Evolutionary conservation across 2,797 vertebrate genomes (phyloP).

Genomic region (Calcarius lapponicus): DNA sequence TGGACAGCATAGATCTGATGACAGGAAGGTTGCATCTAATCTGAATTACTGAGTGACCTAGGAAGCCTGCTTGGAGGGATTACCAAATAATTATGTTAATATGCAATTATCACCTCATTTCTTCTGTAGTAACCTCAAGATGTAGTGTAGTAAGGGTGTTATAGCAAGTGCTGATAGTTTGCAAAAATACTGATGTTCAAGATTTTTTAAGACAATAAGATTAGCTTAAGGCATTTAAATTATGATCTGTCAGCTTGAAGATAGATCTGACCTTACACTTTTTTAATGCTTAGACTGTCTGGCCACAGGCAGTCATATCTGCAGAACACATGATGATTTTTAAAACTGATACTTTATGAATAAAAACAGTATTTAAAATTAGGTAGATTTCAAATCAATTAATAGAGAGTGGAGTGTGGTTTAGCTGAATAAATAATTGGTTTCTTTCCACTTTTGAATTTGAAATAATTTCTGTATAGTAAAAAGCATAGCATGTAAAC

Average conservation of each 20-base stretch:
- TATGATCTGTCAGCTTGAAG: slow-evolving; percentile 78
- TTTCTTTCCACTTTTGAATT: neutral
- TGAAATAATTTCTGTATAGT: neutral
- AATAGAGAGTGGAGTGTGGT: neutral
- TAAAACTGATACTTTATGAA: slow-evolving; percentile 49
- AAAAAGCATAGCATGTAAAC: neutral
- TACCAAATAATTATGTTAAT: slow-evolving; percentile 93
- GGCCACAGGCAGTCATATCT: slow-evolving; percentile 70
- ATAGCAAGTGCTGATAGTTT: slow-evolving; percentile 87
- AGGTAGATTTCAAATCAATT: neutral
- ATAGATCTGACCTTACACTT: slow-evolving; percentile 77
- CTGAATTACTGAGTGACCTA: slow-evolving; percentile 85
- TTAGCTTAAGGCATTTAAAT: slow-evolving; percentile 76
- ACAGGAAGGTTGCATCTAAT: slow-evolving; percentile 79
- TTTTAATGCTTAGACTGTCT: slow-evolving; percentile 63
- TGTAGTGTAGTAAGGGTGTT: slow-evolving; percentile 88
- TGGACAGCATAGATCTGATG: slow-evolving; percentile 80
- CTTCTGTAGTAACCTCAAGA: slow-evolving; percentile 89
- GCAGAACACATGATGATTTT: slow-evolving; percentile 64
- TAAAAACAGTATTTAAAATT: slow-evolving; percentile 39
- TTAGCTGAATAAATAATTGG: neutral
- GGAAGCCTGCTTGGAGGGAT: slow-evolving; percentile 84
- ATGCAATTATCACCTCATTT: slow-evolving; percentile 92
- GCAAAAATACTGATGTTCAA: slow-evolving; percentile 84
- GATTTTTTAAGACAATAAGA: slow-evolving; percentile 80